These are phyloP conservation scores for Fistularia tabacaria DNA, from an alignment of 2,797 vertebrate genomes.

Conservation along the genomic window DNA sequence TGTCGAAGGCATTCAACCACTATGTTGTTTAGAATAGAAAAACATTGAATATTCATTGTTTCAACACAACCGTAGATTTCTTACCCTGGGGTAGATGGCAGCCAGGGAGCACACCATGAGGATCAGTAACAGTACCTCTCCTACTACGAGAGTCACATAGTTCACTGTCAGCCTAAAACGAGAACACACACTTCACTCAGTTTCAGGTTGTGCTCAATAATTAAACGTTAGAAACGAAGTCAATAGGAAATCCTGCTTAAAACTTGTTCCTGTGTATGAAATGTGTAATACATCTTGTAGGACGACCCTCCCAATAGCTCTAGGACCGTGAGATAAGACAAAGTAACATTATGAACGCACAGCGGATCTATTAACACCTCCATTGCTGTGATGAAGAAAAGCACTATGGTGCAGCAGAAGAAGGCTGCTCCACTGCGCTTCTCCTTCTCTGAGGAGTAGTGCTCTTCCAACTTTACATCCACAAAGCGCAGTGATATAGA, in stretches of 20 bases:
- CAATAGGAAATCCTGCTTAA: too few relatives aligned
- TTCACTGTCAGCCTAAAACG: constrained; percentile 82
- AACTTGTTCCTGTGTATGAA: too few relatives aligned
- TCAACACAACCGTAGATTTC: constrained; percentile 5
- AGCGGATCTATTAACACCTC: constrained; percentile 87
- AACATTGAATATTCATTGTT: neutral
- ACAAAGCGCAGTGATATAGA: constrained; percentile 81
- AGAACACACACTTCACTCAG: constrained; percentile 7
- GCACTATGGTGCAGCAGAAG: constrained; percentile 86
- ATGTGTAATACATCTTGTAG: neutral
- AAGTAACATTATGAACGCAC: constrained; percentile 60
- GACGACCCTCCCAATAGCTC: neutral
- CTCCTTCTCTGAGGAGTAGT: constrained; percentile 91
- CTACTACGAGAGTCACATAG: constrained; percentile 87
- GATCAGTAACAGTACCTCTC: constrained; percentile 85
- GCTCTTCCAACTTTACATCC: constrained; percentile 82
- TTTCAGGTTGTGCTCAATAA: neutral
- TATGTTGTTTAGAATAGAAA: neutral
- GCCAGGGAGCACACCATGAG: constrained; percentile 88
- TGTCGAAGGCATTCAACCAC: neutral
- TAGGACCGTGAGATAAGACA: neutral
- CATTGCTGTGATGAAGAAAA: constrained; percentile 84
- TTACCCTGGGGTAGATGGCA: constrained; percentile 86
- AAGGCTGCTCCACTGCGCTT: constrained; percentile 88
- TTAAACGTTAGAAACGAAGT: too few relatives aligned